Evolutionary conservation across 1,140 invertebrate genomes (phyloP).

Genomic region (Scaptomyza graminum): DNA sequence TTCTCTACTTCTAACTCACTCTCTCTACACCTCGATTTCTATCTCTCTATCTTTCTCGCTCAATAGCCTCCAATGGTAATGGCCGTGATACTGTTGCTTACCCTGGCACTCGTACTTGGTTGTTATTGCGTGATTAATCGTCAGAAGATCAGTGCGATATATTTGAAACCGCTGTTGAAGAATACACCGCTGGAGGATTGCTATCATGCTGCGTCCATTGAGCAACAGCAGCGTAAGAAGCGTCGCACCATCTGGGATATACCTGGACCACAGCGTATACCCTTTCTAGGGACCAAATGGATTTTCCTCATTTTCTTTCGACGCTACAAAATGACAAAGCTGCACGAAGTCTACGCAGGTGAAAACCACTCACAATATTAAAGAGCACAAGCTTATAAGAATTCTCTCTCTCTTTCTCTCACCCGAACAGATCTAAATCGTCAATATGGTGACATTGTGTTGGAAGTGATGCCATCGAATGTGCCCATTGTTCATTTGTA

Average conservation of each 20-base stretch:
- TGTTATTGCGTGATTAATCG: conserved; percentile 75
- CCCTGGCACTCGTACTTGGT: conserved; percentile 74
- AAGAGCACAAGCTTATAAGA: conserved; percentile 13
- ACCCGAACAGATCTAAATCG: conserved; percentile 86
- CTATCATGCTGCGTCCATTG: conserved; percentile 71
- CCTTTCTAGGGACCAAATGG: conserved; percentile 92
- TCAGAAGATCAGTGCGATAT: conserved; percentile 63
- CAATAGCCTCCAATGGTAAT: conserved; percentile 72
- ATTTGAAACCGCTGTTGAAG: conserved; percentile 69
- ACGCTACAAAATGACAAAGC: conserved; percentile 88
- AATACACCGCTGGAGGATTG: conserved; percentile 62
- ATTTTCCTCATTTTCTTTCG: conserved; percentile 87
- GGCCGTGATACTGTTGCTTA: conserved; percentile 79
- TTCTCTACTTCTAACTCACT: neutral
- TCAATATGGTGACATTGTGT: conserved; percentile 90
- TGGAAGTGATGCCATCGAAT: conserved; percentile 91
- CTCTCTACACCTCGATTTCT: no score
- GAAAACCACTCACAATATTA: conserved; percentile 59
- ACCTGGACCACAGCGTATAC: conserved; percentile 90
- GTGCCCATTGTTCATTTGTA: conserved; percentile 91
- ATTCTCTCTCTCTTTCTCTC: neutral
- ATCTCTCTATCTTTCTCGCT: conserved; percentile 5
- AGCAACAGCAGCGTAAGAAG: conserved; percentile 19
- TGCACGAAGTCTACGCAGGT: conserved; percentile 93
- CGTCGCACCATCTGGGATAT: conserved; percentile 84